Evolutionary conservation across 2,888 invertebrate species (phyloP).

Genomic region (Stenchaetothrips biformis): DNA sequence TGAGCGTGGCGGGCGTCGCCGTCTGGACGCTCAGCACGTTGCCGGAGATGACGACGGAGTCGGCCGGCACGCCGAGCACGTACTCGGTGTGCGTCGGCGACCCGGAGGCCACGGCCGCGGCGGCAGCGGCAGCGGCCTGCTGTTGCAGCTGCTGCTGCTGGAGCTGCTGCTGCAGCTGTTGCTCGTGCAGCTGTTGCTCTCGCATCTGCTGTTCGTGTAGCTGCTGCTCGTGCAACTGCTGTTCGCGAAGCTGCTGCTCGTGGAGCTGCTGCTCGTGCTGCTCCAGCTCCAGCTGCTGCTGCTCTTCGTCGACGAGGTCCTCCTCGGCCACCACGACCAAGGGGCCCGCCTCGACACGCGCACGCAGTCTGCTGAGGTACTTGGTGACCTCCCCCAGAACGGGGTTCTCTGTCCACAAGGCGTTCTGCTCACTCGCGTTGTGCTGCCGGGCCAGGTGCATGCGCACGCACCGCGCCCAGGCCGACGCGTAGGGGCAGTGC

Average conservation of each 20-base stretch:
- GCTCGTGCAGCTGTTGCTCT: conserved; percentile 31
- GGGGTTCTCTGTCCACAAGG: conserved; percentile 62
- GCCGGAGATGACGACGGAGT: not conserved
- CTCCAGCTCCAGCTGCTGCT: conserved; percentile 26
- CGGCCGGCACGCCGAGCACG: not conserved
- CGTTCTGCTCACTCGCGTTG: conserved; percentile 59
- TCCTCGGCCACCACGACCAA: conserved; percentile 28
- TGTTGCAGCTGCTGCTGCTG: conserved; percentile 27
- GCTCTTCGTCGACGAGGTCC: conserved; percentile 26
- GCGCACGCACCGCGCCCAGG: conserved; percentile 70
- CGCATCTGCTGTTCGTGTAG: conserved; percentile 33
- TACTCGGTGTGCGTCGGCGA: conserved; percentile 9
- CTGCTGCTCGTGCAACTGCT: conserved; percentile 30
- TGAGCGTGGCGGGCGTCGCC: not conserved
- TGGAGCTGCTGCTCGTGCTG: conserved; percentile 32
- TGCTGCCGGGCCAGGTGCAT: conserved; percentile 69
- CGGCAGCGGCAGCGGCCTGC: not conserved
- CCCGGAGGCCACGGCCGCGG: not conserved
- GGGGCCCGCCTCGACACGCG: conserved; percentile 51
- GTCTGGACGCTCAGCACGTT: not conserved
- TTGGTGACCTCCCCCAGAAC: conserved; percentile 68
- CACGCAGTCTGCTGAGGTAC: conserved; percentile 63
- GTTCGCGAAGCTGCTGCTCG: conserved; percentile 34
- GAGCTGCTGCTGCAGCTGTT: conserved; percentile 32
- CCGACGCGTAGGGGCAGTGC: conserved; percentile 68